These are phyloP conservation scores for Sisor rabdophorus DNA, from an alignment of 2,113 vertebrate species.

Conservation along the genomic window DNA sequence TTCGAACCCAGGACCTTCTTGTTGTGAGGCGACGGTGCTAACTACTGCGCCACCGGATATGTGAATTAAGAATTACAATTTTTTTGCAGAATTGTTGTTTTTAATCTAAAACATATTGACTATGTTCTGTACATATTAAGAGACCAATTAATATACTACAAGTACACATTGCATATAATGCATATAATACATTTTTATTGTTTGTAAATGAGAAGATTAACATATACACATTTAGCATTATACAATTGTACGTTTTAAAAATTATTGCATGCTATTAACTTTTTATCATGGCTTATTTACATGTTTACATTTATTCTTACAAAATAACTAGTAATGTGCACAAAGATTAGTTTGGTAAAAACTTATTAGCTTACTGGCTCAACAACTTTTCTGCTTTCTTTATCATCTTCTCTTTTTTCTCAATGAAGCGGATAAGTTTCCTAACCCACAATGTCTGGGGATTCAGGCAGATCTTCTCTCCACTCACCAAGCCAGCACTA, in stretches of 20 bases:
- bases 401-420: slow-evolving; percentile 48
- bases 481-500: slow-evolving; percentile 63
- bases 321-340: neutral
- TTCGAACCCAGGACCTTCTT: too few species aligned
- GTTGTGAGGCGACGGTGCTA: too few species aligned
- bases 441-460: slow-evolving; percentile 65
- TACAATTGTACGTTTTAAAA: neutral
- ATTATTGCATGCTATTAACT: neutral
- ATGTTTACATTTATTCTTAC: neutral
- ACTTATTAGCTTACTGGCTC: neutral
- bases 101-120: neutral
- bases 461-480: slow-evolving; percentile 67
- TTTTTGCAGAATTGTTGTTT: neutral
- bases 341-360: neutral
- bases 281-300: neutral
- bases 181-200: neutral
- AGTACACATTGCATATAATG: too few species aligned
- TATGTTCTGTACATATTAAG: neutral
- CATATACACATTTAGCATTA: neutral
- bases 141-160: neutral
- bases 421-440: slow-evolving; percentile 62
- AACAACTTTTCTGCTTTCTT: slow-evolving; percentile 10
- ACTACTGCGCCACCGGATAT: too few species aligned
- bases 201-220: neutral
- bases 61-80: neutral